Evolutionary conservation across 2,797 vertebrate species (phyloP).

Genomic region (Mycteria americana): DNA sequence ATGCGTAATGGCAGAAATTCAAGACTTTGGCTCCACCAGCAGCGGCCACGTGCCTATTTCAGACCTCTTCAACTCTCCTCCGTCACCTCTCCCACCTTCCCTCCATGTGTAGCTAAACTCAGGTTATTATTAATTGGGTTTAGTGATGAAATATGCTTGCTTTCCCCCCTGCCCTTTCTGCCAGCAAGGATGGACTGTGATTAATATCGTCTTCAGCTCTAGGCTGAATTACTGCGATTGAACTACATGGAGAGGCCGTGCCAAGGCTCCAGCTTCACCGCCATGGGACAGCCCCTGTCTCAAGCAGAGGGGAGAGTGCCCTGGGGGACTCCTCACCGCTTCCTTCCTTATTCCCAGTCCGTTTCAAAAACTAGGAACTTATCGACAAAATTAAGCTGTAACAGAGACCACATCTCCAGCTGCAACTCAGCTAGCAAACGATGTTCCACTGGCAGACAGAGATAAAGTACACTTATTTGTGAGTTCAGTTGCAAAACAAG

Average conservation of each 20-base stretch:
- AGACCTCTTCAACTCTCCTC: background rate
- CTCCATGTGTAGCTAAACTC: background rate
- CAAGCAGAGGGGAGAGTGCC: background rate
- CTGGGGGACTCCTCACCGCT: background rate
- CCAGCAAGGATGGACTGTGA: background rate
- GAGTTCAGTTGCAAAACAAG: background rate
- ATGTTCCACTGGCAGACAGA: background rate
- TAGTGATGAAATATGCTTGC: background rate
- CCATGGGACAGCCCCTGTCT: background rate
- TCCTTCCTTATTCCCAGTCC: background rate
- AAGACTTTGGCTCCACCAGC: background rate
- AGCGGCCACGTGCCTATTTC: background rate
- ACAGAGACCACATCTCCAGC: background rate
- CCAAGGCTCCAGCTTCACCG: background rate
- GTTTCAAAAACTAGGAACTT: background rate
- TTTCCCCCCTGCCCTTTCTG: background rate
- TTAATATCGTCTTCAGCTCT: background rate
- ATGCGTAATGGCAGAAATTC: background rate
- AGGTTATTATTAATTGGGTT: background rate
- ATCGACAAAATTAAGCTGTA: background rate
- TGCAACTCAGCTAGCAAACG: background rate
- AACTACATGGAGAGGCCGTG: background rate
- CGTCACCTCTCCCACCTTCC: background rate
- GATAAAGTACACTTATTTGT: background rate
- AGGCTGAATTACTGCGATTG: background rate